These are phyloP conservation scores for Musca domestica DNA, from an alignment of 1,140 invertebrate species.

Conservation along the genomic window DNA sequence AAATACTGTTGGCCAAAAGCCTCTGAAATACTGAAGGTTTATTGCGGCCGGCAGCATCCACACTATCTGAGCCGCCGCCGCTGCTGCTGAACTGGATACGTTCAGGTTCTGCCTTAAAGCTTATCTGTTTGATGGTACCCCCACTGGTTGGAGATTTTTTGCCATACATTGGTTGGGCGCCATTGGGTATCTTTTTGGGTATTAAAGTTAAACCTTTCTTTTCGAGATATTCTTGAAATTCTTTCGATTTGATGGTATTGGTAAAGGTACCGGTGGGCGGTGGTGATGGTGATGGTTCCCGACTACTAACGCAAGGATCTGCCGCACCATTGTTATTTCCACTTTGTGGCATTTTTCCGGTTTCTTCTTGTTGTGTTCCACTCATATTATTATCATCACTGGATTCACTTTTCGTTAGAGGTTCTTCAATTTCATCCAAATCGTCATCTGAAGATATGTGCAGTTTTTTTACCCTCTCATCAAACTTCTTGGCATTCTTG, in stretches of 20 bases:
- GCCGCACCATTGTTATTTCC: not conserved
- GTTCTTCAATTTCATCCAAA: constrained; percentile 48
- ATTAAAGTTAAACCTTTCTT: constrained; percentile 45
- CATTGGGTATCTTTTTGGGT: constrained; percentile 32
- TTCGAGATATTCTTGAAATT: constrained; percentile 48
- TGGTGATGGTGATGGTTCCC: not conserved
- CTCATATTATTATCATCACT: constrained; percentile 39
- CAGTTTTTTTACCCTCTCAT: constrained; percentile 48
- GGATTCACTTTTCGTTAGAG: constrained; percentile 47
- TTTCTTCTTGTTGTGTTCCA: not conserved
- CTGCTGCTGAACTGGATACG: constrained; percentile 19
- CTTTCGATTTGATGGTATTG: constrained; percentile 50
- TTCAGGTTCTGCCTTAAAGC: constrained; percentile 8
- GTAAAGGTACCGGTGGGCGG: constrained; percentile 40
- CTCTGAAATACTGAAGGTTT: constrained; percentile 48
- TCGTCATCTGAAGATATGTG: constrained; percentile 52
- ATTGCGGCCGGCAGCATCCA: constrained; percentile 23
- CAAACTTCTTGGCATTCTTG: constrained; percentile 51
- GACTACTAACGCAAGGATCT: constrained; percentile 1
- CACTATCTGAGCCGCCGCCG: constrained; percentile 9
- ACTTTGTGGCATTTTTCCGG: constrained; percentile 5
- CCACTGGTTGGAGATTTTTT: not conserved
- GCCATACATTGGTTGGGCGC: constrained; percentile 23
- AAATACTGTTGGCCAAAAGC: constrained; percentile 41
- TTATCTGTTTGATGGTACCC: not conserved